These are phyloP conservation scores for Scaptomyza caliginosa DNA, from an alignment of 2,888 invertebrate species.

Conservation along the genomic window DNA sequence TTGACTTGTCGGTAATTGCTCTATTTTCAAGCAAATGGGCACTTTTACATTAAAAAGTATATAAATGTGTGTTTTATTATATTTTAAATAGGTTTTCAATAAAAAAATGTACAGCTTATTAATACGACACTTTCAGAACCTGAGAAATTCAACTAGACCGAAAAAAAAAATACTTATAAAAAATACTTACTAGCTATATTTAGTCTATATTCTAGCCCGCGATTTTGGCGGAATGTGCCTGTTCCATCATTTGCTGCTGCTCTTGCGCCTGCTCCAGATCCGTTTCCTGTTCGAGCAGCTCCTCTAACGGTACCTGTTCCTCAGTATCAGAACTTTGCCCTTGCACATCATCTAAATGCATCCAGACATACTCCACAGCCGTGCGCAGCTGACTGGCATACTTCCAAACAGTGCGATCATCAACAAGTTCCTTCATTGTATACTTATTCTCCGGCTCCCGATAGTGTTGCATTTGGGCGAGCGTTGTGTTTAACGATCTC, in stretches of 20 bases:
- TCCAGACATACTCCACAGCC: conserved; percentile 52
- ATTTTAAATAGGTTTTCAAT: neutral
- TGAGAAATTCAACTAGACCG: neutral
- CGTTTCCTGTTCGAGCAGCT: conserved; percentile 36
- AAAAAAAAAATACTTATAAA: conserved; percentile 3
- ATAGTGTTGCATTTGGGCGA: conserved; percentile 69
- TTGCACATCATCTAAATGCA: conserved; percentile 50
- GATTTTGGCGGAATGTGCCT: neutral
- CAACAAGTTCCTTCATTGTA: conserved; percentile 32
- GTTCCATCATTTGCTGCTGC: conserved; percentile 34
- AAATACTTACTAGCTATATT: neutral
- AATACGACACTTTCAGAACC: neutral
- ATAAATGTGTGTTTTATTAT: neutral
- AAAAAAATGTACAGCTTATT: neutral
- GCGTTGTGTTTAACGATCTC: conserved; percentile 39
- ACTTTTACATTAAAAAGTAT: neutral
- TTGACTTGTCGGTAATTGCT: neutral
- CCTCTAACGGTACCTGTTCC: conserved; percentile 22
- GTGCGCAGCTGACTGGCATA: conserved; percentile 49
- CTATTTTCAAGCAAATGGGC: neutral
- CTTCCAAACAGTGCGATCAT: conserved; percentile 60
- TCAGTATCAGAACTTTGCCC: conserved; percentile 20
- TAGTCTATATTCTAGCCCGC: neutral
- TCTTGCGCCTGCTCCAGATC: conserved; percentile 37
- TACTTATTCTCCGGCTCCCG: conserved; percentile 54